Evolutionary conservation across 2,888 invertebrate species (phyloP).

Genomic region (Brachynemurus nebulosus): DNA sequence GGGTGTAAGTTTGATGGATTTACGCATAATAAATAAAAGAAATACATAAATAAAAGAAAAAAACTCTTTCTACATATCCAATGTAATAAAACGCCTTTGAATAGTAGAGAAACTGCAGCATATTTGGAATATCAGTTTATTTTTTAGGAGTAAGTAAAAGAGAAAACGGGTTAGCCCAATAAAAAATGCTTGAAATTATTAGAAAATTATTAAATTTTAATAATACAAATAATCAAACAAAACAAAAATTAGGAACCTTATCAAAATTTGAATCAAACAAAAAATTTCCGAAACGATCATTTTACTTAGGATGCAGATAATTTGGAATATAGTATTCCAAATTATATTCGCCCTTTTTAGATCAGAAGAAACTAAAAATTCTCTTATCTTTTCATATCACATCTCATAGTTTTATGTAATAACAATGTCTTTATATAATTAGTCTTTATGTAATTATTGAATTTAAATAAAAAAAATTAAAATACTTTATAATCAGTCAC

Average conservation of each 20-base stretch:
- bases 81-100: no score
- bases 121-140: conserved; percentile 1
- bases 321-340: background rate
- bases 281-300: background rate
- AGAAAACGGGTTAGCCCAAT: background rate
- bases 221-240: background rate
- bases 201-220: background rate
- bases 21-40: no score
- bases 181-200: background rate
- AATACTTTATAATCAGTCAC: background rate
- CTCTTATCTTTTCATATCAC: background rate
- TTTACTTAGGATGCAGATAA: background rate
- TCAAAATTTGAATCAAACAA: background rate
- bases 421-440: background rate
- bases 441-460: no score
- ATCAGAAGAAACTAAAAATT: background rate
- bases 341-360: background rate
- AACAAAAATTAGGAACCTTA: conserved; percentile 1
- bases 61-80: no score
- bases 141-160: background rate
- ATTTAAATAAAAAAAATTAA: background rate
- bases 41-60: no score
- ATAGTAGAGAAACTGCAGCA: background rate
- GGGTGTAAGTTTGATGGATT: no score
- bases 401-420: background rate